Percentiles rank a stretch among this genome's conserved stretches.
phyloP scores from a whole-genome alignment of 2,888 invertebrate species.

The Taphrorychus bicolor region DNA sequence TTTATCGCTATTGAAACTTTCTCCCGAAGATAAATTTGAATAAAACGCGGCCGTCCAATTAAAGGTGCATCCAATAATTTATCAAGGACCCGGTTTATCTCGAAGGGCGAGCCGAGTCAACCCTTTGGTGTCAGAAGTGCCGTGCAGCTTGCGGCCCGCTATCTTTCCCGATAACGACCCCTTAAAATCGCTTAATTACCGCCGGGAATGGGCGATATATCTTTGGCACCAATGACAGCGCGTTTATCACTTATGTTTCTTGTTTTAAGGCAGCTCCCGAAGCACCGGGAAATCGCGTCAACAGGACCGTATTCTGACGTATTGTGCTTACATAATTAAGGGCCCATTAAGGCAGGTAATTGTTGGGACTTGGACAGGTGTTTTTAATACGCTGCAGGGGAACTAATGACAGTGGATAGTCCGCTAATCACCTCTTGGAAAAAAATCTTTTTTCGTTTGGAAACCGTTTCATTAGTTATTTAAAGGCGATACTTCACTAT shows the following conservation, averaged over 20 bases:
- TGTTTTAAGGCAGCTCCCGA: background rate
- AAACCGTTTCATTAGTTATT: background rate
- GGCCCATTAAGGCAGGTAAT: too few species aligned
- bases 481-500: background rate
- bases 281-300: background rate
- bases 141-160: slow-evolving; percentile 27
- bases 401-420: background rate
- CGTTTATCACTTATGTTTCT: slow-evolving; percentile 47
- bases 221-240: slow-evolving; percentile 47
- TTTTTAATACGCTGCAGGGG: background rate
- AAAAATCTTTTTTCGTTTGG: background rate
- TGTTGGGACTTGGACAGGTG: too few species aligned
- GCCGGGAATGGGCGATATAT: slow-evolving; percentile 48
- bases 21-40: slow-evolving; percentile 24
- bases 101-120: slow-evolving; percentile 20
- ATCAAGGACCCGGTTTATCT: slow-evolving; percentile 30
- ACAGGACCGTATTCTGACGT: background rate
- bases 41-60: slow-evolving; percentile 32
- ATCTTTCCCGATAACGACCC: slow-evolving; percentile 35
- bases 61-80: slow-evolving; percentile 32
- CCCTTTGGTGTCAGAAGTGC: slow-evolving; percentile 36
- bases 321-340: too few species aligned
- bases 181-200: slow-evolving; percentile 48
- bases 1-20: slow-evolving; percentile 1
- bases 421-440: background rate